Evolutionary conservation across 2,888 invertebrate species (phyloP).

Genomic region (Elysia crispata): DNA sequence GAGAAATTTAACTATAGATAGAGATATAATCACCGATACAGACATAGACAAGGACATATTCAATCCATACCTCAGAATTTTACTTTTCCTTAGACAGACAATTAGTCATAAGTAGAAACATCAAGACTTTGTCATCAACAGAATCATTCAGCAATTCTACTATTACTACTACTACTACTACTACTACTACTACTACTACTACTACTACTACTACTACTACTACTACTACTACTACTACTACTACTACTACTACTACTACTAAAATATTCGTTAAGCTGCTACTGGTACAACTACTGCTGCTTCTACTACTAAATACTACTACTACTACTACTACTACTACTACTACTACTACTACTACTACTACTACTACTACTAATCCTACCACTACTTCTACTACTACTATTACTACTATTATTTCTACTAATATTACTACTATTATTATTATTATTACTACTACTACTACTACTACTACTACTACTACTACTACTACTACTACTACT

Average conservation of each 20-base stretch:
- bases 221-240: slow-evolving; percentile 22
- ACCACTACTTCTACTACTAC: no score
- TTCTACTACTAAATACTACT: no score
- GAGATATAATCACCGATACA: no score
- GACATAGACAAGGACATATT: not conserved
- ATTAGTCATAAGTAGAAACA: no score
- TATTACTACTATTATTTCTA: not conserved
- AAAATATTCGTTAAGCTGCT: no score
- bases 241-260: no score
- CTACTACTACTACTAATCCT: slow-evolving; percentile 1
- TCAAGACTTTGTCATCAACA: no score
- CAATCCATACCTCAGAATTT: not conserved
- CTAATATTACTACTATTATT: slow-evolving; percentile 14
- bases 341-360: slow-evolving; percentile 11
- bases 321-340: no score
- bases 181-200: slow-evolving; percentile 33
- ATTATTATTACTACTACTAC: slow-evolving; percentile 37
- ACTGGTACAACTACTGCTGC: no score
- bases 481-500: slow-evolving; percentile 31
- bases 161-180: slow-evolving; percentile 6
- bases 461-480: slow-evolving; percentile 37
- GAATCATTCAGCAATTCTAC: no score
- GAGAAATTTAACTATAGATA: no score
- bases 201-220: slow-evolving; percentile 19
- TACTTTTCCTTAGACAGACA: not conserved